Evolutionary conservation across 2,888 invertebrate genomes (phyloP), one percentile per base, ranked within the genome.

Genomic region (Drosophila pseudotalamancana): DNA sequence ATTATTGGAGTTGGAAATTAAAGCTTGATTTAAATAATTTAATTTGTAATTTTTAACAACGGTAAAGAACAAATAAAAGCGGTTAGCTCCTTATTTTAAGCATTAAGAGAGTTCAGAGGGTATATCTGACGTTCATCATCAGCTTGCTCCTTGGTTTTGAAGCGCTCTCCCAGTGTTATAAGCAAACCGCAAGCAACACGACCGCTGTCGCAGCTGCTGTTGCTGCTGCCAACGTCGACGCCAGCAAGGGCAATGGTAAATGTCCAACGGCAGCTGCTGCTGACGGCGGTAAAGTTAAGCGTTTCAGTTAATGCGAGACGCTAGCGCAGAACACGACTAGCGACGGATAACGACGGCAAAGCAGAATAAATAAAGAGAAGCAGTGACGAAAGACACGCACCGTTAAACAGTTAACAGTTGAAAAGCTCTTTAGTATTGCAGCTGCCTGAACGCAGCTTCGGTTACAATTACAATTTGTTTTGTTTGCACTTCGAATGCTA

Each of bases 291-390:
- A 37, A 54, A 25, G 53, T 40, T 37, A 27, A 42, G 37, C 68
- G 42, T 31, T 66, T 77, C 54, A 77, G 77, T 77, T 35, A 70
- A 43, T 19, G 70, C 48, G 66, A 66, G 67, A 75, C 79, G 76
- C 72, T 77, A 61, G 55, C 63, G 39, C 61, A 48, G 6, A 39
- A 42, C 31, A 68, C 40, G 37, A 49, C 34, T 23, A 16, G 25
- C 53, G 49, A 34, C 59, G 50, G 40, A 14, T 19, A 14, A 14
- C 8, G 18, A 12, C 6, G 32, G 23, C 32, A 3, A 42, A 25
- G n/a, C 12, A 6, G 54, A 60, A 46, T 12, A 40, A 62, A 54
- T 37, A 12, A 55, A 31, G 25, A 65, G 21, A 6, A 12, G 8
- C 19, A 31, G 32, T 4, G n/a, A 46, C 31, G 31, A 32, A 27